Evolutionary conservation across 1,140 invertebrate species (phyloP), one percentile per base, ranked within the genome.

Genomic region (Meteorus sp.): DNA sequence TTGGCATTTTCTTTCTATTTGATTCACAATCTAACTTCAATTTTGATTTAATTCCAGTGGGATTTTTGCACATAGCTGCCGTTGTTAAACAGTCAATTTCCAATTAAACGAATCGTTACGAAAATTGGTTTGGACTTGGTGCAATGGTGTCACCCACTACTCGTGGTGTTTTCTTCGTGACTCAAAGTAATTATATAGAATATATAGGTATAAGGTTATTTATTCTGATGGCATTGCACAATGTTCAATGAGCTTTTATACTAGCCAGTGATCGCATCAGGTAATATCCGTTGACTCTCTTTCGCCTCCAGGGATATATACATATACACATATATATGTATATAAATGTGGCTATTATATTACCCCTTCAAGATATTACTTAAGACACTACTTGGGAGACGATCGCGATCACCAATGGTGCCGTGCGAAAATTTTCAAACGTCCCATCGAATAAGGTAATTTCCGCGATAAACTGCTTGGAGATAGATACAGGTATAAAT

Each of bases 391-490:
- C n/a, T n/a, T n/a, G n/a, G n/a, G 41, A 3, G 22, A 50, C 47
- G 47, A 50, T 23, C 6, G 11, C 19, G 2, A 48, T 13, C 19
- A 25, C 22, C 23, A 48, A 27, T 19, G 15, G 35, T 39, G n/a
- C 47, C 47, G 27, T 50, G 47, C 27, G 27, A 50, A 50, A 33
- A 50, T 50, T 50, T 50, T 50, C n/a, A 8, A 50, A 48, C n/a
- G n/a, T n/a, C 17, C 35, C 5, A 39, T 39, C n/a, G 35, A 13
- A 39, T n/a, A 39, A 27, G 45, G 3, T 48, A 48, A 48, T 48
- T 48, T 48, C 17, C 41, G 13, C 35, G 35, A 39, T 39, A 5
- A 39, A n/a, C 35, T 15, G 7, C n/a, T n/a, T n/a, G n/a, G n/a
- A n/a, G n/a, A n/a, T n/a, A n/a, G n/a, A n/a, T n/a, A n/a, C n/a